Percentiles rank a stretch among this genome's conserved stretches.
Evolutionary conservation across 2,888 invertebrate species (phyloP).

Genomic region (Rosalia funebris): DNA sequence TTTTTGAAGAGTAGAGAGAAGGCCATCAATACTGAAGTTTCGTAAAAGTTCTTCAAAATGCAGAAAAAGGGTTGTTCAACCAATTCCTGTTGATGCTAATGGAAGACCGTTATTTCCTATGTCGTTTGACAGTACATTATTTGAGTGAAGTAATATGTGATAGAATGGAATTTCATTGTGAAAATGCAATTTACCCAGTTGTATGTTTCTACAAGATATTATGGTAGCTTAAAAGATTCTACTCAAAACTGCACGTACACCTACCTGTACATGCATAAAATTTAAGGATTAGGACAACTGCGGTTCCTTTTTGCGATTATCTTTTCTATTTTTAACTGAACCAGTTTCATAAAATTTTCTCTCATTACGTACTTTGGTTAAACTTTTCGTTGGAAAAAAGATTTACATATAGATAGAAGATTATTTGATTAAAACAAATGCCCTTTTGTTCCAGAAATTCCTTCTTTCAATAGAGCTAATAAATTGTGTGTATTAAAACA

Average conservation of each 20-base stretch:
- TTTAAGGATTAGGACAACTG: too few species aligned
- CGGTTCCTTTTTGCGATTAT: too few species aligned
- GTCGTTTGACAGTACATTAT: slow-evolving; percentile 77
- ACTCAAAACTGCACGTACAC: slow-evolving; percentile 79
- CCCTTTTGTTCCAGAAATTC: too few species aligned
- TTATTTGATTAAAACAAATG: too few species aligned
- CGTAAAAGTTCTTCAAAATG: slow-evolving; percentile 52
- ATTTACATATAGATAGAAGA: too few species aligned
- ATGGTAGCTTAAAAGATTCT: slow-evolving; percentile 77
- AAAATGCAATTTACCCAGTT: slow-evolving; percentile 79
- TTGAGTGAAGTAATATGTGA: slow-evolving; percentile 79
- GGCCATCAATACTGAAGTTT: slow-evolving; percentile 45
- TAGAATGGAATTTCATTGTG: slow-evolving; percentile 74
- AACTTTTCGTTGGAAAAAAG: too few species aligned
- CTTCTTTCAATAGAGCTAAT: too few species aligned
- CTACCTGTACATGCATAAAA: too few species aligned
- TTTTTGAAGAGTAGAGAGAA: slow-evolving; percentile 38
- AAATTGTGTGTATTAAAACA: too few species aligned
- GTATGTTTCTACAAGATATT: slow-evolving; percentile 82
- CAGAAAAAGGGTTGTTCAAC: slow-evolving; percentile 67
- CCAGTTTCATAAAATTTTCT: too few species aligned
- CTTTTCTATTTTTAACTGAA: too few species aligned
- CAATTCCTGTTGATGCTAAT: slow-evolving; percentile 72
- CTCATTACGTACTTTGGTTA: too few species aligned
- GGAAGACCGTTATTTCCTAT: slow-evolving; percentile 80